Evolutionary conservation across 1,140 invertebrate genomes (phyloP).

Genomic region (Pantala flavescens): DNA sequence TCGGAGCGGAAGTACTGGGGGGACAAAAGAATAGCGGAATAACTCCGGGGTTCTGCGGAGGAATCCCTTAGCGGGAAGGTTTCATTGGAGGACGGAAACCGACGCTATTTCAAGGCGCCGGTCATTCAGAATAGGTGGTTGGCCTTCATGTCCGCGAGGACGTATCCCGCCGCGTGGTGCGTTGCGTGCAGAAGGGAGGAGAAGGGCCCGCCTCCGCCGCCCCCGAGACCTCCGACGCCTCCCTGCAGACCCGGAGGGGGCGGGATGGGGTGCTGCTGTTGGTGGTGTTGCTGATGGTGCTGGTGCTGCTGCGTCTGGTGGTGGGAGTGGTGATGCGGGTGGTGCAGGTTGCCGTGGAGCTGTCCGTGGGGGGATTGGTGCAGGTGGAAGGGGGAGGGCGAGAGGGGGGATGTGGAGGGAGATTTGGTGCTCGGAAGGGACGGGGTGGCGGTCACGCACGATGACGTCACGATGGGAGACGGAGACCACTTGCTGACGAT

Average conservation of each 20-base stretch:
- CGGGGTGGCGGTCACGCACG: neutral
- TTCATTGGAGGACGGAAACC: neutral
- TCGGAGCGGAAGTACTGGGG: too few relatives aligned
- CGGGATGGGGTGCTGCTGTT: neutral
- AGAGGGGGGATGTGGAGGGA: neutral
- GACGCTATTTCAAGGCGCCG: neutral
- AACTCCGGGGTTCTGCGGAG: too few relatives aligned
- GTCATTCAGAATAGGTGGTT: neutral
- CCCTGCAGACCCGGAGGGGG: neutral
- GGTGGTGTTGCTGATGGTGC: neutral
- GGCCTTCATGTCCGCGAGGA: neutral
- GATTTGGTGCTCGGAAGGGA: neutral
- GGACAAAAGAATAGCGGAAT: too few relatives aligned
- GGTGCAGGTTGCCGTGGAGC: neutral
- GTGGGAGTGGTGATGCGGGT: neutral
- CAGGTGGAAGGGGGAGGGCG: neutral
- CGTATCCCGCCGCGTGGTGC: neutral
- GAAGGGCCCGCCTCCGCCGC: neutral
- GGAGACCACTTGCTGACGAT: neutral
- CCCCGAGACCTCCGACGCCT: neutral
- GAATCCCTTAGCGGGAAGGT: too few relatives aligned
- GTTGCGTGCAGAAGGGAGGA: neutral
- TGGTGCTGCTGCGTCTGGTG: neutral
- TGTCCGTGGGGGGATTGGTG: neutral
- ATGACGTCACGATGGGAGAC: neutral